phyloP scores from a whole-genome alignment of 2,113 vertebrate genomes.

The Pithys albifrons region DNA sequence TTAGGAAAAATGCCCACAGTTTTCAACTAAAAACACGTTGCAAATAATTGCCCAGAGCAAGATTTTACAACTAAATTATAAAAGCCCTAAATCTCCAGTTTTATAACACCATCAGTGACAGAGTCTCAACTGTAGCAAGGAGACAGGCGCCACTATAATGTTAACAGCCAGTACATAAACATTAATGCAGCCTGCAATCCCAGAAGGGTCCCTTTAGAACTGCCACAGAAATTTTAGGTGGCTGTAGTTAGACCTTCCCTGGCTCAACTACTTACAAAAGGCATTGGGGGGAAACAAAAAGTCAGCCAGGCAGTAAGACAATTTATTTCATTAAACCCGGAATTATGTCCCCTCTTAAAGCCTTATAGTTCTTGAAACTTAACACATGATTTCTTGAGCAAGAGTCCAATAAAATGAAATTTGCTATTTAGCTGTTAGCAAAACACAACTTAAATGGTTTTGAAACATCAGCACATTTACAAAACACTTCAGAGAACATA shows the following conservation, averaged over 20 bases:
- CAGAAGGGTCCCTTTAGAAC: neutral
- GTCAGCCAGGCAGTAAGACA: neutral
- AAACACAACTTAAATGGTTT: neutral
- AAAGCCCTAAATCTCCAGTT: conserved; percentile 32
- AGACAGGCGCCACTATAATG: conserved; percentile 58
- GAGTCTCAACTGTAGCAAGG: neutral
- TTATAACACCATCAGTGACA: conserved; percentile 58
- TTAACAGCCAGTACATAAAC: conserved; percentile 55
- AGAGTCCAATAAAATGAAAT: neutral
- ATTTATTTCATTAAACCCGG: neutral
- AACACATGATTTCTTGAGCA: neutral
- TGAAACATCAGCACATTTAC: neutral
- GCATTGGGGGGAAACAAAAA: rapidly evolving
- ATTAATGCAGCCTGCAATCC: neutral
- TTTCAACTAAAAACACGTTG: neutral
- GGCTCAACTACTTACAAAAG: neutral
- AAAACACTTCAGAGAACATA: neutral
- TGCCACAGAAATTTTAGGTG: neutral
- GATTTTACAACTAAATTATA: conserved; percentile 58
- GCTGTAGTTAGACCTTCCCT: neutral
- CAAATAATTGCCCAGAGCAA: neutral
- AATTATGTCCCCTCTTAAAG: neutral
- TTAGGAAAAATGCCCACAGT: neutral
- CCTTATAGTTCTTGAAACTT: neutral
- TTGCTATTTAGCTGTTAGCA: neutral